Percentiles rank a stretch among this genome's conserved stretches.
phyloP scores from a whole-genome alignment of 2,113 vertebrate species.

The Nesospiza acunhae region DNA sequence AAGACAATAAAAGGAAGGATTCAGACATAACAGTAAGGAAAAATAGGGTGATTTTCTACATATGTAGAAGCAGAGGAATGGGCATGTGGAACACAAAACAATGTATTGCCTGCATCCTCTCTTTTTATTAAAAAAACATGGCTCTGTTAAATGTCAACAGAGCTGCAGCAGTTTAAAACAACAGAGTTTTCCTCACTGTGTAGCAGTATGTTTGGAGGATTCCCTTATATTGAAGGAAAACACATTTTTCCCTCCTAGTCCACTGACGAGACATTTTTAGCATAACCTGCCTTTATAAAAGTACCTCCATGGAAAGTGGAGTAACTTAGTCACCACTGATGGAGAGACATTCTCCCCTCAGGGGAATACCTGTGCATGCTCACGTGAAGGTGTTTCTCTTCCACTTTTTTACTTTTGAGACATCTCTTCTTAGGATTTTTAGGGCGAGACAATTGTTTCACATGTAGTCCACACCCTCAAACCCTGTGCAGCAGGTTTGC shows the following conservation, averaged over 20 bases:
- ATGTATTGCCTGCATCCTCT: background rate
- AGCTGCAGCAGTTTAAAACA: background rate
- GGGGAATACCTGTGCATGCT: background rate
- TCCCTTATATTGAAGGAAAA: background rate
- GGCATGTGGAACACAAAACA: background rate
- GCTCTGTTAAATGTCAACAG: background rate
- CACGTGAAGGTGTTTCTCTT: background rate
- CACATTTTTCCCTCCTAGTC: background rate
- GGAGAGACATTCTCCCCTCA: background rate
- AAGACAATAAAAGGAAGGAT: background rate
- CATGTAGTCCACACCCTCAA: rapidly evolving
- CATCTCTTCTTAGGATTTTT: background rate
- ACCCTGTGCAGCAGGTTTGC: background rate
- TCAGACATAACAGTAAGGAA: background rate
- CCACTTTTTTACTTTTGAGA: background rate
- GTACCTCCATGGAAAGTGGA: background rate
- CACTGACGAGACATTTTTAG: background rate
- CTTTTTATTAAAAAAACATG: background rate
- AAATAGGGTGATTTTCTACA: background rate
- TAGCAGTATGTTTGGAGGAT: background rate
- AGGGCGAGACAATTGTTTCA: background rate
- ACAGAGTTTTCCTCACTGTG: background rate
- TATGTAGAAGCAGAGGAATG: background rate
- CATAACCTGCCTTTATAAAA: background rate
- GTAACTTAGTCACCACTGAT: background rate